phyloP scores from a whole-genome alignment of 2,797 vertebrate species.

The Chrysocyon brachyurus region DNA sequence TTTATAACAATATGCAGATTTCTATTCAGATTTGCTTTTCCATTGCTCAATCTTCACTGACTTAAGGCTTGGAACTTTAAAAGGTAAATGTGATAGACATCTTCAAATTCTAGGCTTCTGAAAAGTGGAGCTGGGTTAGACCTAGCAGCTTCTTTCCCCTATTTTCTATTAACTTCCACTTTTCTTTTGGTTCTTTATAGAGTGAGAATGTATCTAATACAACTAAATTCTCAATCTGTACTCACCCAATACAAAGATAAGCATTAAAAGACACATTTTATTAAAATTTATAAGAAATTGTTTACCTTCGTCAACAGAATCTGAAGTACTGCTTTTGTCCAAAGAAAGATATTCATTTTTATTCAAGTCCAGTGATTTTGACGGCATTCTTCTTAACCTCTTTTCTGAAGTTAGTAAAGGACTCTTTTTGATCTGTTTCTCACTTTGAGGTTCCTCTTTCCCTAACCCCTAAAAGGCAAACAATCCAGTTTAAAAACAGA shows the following conservation, averaged over 20 bases:
- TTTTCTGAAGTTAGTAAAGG: constrained; percentile 88
- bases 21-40: constrained; percentile 30
- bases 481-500: constrained; percentile 1
- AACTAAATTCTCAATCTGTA: constrained; percentile 14
- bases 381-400: constrained; percentile 84
- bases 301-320: constrained; percentile 94
- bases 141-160: background rate
- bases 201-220: background rate
- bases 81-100: constrained; percentile 33
- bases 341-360: constrained; percentile 92
- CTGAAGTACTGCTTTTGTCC: constrained; percentile 93
- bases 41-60: background rate
- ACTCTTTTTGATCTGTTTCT: constrained; percentile 86
- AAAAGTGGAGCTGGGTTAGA: background rate
- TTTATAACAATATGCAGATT: background rate
- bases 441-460: constrained; percentile 88
- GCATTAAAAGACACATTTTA: constrained; percentile 47
- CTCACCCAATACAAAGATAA: constrained; percentile 32
- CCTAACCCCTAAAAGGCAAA: constrained; percentile 73
- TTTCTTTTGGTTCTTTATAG: constrained; percentile 38
- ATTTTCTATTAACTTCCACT: background rate
- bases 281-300: constrained; percentile 45
- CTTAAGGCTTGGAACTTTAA: background rate
- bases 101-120: constrained; percentile 55
- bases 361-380: constrained; percentile 93